These are phyloP conservation scores for Mus spicilegus DNA, from an alignment of 2,113 vertebrate genomes.

Conservation along the genomic window DNA sequence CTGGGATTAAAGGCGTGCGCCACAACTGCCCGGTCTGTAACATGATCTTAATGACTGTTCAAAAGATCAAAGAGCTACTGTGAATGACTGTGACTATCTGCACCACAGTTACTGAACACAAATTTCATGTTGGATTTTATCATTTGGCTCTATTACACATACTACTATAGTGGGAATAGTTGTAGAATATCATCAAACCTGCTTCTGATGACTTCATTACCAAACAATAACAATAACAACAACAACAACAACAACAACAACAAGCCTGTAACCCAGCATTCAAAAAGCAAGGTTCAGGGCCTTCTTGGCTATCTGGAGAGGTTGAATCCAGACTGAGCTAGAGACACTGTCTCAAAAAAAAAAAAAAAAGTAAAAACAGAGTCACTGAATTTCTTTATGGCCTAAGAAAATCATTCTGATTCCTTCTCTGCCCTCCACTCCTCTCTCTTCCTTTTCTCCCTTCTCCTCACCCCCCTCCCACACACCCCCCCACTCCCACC, in stretches of 20 bases:
- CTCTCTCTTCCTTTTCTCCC: background rate
- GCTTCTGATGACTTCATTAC: conserved; percentile 7
- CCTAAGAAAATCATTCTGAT: background rate
- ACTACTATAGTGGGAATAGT: background rate
- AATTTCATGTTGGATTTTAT: background rate
- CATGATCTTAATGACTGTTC: conserved; percentile 18
- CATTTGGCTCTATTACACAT: background rate
- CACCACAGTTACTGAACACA: background rate
- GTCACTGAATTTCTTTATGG: background rate
- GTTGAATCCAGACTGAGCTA: background rate
- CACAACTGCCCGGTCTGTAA: background rate
- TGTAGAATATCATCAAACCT: background rate
- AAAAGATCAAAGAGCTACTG: background rate
- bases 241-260: background rate
- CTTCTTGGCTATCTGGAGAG: background rate
- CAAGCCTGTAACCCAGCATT: background rate
- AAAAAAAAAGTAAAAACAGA: background rate
- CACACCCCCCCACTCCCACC: too few species aligned
- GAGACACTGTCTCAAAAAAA: background rate
- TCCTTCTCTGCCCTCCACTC: background rate
- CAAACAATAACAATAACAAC: background rate
- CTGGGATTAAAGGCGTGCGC: too few species aligned
- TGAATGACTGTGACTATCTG: background rate
- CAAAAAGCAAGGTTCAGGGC: background rate
- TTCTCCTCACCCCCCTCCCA: too few species aligned